Percentiles rank a stretch among this genome's conserved stretches.
phyloP scores from a whole-genome alignment of 2,113 vertebrate genomes.

The Gymnocephalus cernua region DNA sequence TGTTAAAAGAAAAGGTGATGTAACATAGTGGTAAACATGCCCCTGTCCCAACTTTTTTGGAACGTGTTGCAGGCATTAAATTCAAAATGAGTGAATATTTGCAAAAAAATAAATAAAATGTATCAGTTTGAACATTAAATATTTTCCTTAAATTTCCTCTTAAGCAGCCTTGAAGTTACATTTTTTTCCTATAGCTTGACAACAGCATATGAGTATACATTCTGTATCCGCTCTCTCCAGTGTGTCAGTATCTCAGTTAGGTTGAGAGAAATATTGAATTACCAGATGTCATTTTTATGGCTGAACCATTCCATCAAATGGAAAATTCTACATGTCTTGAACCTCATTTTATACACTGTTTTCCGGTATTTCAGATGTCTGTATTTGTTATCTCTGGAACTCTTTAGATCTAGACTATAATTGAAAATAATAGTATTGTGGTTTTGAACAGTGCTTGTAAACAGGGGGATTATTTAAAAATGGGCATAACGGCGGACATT shows the following conservation, averaged over 20 bases:
- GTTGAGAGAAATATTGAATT: slow-evolving; percentile 9
- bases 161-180: background rate
- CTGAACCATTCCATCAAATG: background rate
- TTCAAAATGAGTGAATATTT: no score
- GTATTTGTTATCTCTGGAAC: slow-evolving; percentile 12
- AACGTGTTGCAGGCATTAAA: no score
- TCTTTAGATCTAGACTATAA: background rate
- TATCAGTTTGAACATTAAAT: no score
- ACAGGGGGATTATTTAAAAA: background rate
- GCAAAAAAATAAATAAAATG: no score
- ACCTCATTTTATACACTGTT: background rate
- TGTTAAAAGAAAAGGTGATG: no score
- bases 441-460: background rate
- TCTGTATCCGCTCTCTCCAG: background rate
- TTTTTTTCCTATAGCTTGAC: background rate
- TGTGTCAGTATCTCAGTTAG: background rate
- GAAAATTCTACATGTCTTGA: background rate
- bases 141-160: background rate
- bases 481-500: background rate
- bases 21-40: no score
- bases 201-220: background rate
- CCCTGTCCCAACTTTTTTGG: no score
- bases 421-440: slow-evolving; percentile 1
- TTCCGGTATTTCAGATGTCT: background rate
- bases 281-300: slow-evolving; percentile 12